Conservation (phyloP, 2,797 vertebrate genomes). For the Sebastes itinus region DNA sequence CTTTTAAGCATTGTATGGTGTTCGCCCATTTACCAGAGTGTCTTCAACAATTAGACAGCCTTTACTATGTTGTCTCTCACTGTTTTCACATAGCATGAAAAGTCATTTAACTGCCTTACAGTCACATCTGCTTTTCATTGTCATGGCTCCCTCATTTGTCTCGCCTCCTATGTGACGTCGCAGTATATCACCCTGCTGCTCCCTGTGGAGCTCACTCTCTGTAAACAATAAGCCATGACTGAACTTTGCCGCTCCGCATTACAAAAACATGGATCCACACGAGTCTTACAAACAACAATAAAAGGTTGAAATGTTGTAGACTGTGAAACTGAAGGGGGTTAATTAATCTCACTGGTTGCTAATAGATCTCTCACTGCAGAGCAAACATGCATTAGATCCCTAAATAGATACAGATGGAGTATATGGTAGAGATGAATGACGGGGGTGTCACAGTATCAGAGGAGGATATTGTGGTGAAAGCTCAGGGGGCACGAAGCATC, state of each 20-base stretch:
- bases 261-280: conserved; percentile 47
- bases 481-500: conserved; percentile 22
- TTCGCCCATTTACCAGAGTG: conserved; percentile 39
- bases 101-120: conserved; percentile 54
- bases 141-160: conserved; percentile 64
- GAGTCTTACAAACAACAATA: conserved; percentile 46
- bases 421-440: conserved; percentile 32
- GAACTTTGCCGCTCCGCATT: conserved; percentile 50
- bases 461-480: conserved; percentile 20
- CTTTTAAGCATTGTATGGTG: neutral
- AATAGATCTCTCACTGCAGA: conserved; percentile 30
- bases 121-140: conserved; percentile 82
- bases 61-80: conserved; percentile 34
- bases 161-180: conserved; percentile 49
- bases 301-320: conserved; percentile 26
- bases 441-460: conserved; percentile 32
- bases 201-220: conserved; percentile 38
- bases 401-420: conserved; percentile 63
- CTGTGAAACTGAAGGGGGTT: conserved; percentile 27
- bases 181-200: conserved; percentile 56
- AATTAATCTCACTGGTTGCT: conserved; percentile 31
- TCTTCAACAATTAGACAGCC: conserved; percentile 40
- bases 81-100: conserved; percentile 59
- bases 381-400: conserved; percentile 30
- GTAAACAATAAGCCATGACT: conserved; percentile 52